Evolutionary conservation across 1,140 invertebrate species (phyloP).

Genomic region (Drosophila biarmipes): DNA sequence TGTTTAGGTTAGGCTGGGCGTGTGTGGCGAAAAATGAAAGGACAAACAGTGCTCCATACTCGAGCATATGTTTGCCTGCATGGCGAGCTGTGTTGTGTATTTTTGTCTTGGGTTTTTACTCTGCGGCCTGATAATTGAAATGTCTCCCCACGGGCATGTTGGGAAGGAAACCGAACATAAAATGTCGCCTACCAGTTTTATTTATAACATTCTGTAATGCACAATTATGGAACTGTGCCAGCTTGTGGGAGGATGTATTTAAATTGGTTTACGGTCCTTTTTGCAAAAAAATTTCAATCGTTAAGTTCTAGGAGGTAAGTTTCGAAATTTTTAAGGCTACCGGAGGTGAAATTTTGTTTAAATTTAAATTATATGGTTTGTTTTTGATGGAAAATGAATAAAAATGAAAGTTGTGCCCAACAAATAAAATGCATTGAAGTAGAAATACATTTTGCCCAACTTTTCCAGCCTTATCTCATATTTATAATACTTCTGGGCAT

Average conservation of each 20-base stretch:
- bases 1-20: constrained; percentile 40
- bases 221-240: neutral
- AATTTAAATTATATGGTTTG: too few species aligned
- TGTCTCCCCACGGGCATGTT: constrained; percentile 65
- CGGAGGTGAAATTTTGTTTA: too few species aligned
- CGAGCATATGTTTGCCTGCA: constrained; percentile 59
- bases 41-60: constrained; percentile 61
- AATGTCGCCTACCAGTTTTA: constrained; percentile 3
- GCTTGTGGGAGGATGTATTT: neutral
- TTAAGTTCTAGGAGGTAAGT: too few species aligned
- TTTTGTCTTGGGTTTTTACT: constrained; percentile 37
- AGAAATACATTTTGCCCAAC: neutral
- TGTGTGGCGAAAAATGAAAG: constrained; percentile 42
- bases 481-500: constrained; percentile 16
- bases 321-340: too few species aligned
- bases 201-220: constrained; percentile 17
- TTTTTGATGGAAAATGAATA: neutral
- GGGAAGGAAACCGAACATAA: constrained; percentile 8
- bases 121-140: constrained; percentile 76
- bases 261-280: neutral
- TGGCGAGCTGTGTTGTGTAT: constrained; percentile 19
- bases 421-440: neutral
- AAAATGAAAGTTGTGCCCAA: neutral
- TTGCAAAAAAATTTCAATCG: too few species aligned
- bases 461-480: neutral